phyloP scores from a whole-genome alignment of 2,113 vertebrate genomes.

The Caloenas nicobarica region DNA sequence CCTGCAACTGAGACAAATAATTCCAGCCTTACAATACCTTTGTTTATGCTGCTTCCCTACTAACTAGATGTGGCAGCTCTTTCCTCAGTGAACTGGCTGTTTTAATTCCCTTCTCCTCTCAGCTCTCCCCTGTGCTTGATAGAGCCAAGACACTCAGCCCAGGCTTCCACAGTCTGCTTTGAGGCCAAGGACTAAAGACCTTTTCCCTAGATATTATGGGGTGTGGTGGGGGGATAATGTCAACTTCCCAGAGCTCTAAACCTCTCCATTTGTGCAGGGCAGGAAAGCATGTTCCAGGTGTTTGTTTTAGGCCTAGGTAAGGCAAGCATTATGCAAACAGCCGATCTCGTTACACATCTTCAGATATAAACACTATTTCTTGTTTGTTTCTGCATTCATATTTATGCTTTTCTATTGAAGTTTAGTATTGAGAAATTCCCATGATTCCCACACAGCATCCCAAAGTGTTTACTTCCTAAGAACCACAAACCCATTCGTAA shows the following conservation, averaged over 20 bases:
- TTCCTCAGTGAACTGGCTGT: background rate
- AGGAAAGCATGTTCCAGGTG: background rate
- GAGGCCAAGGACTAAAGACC: background rate
- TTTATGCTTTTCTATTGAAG: background rate
- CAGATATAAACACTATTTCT: background rate
- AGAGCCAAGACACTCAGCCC: background rate
- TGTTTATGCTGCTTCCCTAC: background rate
- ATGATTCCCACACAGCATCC: background rate
- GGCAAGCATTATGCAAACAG: background rate
- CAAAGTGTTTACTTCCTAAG: background rate
- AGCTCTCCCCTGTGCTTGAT: background rate
- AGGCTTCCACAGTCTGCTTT: background rate
- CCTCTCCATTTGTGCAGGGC: background rate
- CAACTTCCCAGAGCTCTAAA: background rate
- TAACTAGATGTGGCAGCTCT: background rate
- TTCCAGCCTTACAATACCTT: background rate
- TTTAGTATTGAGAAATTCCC: background rate
- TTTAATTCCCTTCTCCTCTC: background rate
- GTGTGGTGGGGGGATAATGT: fast-evolving
- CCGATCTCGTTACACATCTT: background rate
- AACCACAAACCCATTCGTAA: fast-evolving
- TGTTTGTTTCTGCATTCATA: background rate
- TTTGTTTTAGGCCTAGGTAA: background rate
- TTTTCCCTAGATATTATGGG: background rate
- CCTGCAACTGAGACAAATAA: background rate